Base-by-base conservation (phyloP, 2,113 vertebrate genomes). In the Leucosticte australis region DNA sequence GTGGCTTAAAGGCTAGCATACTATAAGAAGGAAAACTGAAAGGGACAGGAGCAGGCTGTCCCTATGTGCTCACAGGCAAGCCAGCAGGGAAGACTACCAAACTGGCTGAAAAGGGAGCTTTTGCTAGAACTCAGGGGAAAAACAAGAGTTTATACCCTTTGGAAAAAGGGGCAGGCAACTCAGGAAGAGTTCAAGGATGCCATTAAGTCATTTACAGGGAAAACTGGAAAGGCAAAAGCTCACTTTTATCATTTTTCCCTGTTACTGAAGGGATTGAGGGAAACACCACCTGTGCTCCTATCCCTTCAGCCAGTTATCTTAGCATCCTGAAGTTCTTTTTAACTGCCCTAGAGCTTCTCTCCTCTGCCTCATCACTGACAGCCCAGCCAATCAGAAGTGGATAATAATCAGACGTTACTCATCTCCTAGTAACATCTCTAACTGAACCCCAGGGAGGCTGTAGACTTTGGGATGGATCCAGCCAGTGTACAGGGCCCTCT, bases 401-500 rank as follows among this genome's bases (percentile, higher is more conserved):
- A 17, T 39, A 55, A 37, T 37, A 44, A 53, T 37, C 68, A 46
- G 11, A 46, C 37, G 17, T 53, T 46, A 31, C 27, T 63, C 5
- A 7, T 64, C 41, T 39, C 41, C 41, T 33, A 39, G 39, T 18
- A 55, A 55, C 2, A 4, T 39, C 22, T 55, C 41, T 46, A 39
- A 33, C n/a, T 47, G 23, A 84, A 39, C 9, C 17, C 57, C 33
- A 63, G 28, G 57, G n/a, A 74, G 9, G 69, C 41, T 55, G 57
- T 27, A 74, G 81, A 55, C 23, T 83, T 73, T 23, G n/a, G 14
- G 33, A 74, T 39, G 18, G 41, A 55, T 28, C 28, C 41, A 46
- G n/a, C 11, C 49, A 46, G 22, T 0, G 1, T 22, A 31, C 0
- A 0, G 33, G 33, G 57, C 23, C 28, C 18, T 27, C 11, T 39